Evolutionary conservation across 2,113 vertebrate genomes (phyloP).

Genomic region (Chamaea fasciata): DNA sequence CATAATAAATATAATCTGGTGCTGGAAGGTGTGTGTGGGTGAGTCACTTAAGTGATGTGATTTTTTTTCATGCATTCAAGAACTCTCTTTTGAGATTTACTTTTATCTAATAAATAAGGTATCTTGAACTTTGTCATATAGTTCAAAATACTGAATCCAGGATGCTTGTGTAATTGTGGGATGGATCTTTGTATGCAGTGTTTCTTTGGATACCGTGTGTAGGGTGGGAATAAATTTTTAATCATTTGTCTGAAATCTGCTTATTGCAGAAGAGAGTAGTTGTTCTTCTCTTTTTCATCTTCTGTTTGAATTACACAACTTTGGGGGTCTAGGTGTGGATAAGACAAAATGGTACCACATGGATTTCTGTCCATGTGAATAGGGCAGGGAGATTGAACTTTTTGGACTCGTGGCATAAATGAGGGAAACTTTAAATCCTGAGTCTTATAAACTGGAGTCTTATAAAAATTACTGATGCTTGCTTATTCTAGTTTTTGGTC

Average conservation of each 20-base stretch:
- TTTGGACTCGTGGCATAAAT: not conserved
- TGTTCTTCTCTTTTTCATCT: not conserved
- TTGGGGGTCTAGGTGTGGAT: not conserved
- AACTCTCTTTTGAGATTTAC: not conserved
- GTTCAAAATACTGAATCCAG: not conserved
- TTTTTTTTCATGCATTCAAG: not conserved
- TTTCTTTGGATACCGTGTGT: not conserved
- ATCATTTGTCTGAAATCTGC: not conserved
- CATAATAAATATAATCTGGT: not conserved
- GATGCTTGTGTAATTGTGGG: not conserved
- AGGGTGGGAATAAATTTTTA: constrained; percentile 32
- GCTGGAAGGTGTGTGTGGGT: not conserved
- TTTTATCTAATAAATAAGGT: constrained; percentile 28
- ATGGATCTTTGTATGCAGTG: not conserved
- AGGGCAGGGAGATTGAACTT: not conserved
- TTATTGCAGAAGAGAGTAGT: not conserved
- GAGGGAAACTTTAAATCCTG: not conserved
- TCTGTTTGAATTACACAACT: not conserved
- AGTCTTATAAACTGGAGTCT: not conserved
- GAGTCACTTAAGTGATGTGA: not conserved
- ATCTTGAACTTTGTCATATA: constrained; percentile 4
- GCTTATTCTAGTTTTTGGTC: not conserved
- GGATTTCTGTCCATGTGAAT: not conserved
- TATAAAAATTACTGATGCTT: not conserved
- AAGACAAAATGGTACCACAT: not conserved